Evolutionary conservation across 1,140 invertebrate species (phyloP), one percentile per base, ranked within the genome.

Genomic region (Oncopodura yosiiana): DNA sequence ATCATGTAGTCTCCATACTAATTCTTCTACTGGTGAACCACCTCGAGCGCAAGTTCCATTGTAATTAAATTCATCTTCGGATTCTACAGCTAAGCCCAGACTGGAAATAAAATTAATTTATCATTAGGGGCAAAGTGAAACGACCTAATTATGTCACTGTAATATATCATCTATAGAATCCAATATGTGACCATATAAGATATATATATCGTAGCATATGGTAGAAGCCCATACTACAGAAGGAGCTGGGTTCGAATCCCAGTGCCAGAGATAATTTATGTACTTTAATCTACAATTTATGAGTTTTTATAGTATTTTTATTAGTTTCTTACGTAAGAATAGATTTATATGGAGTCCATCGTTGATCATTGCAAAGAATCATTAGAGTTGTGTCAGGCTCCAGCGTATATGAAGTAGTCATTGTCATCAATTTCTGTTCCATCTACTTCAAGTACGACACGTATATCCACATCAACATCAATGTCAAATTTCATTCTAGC

Each of bases 381-480:
- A 90, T 88, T 58, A 90, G 73, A 65, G 78, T 81, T 6, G 85
- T 87, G 64, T 89, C 84, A 54, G 78, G 80, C 65, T 89, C 84
- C 45, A 89, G 71, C 1, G 85, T 89, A 30, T n/a, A 79, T 81
- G 69, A 89, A 89, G 69, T 88, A 89, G 67, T 88, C 86, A 68
- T 89, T 84, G 65, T 87, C 86, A 62, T 90, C 87, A 30, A 90
- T 83, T 75, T 89, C 87, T 1, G 87, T 90, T 67, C 77, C 87
- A 71, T 90, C 87, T 52, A 77, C 80, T 67, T 90, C 87, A 56
- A 90, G 70, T 27, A 87, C 82, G 36, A 86, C 78, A 44, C 81
- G 84, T n/a, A 85, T 71, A 63, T 76, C 72, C 50, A 77, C 76
- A 27, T 65, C 69, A 54, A 68, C 60, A 2, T 69, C 70, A 11